These are phyloP conservation scores for Ophthalmolycus amberensis DNA, from an alignment of 2,113 vertebrate species.

Conservation along the genomic window DNA sequence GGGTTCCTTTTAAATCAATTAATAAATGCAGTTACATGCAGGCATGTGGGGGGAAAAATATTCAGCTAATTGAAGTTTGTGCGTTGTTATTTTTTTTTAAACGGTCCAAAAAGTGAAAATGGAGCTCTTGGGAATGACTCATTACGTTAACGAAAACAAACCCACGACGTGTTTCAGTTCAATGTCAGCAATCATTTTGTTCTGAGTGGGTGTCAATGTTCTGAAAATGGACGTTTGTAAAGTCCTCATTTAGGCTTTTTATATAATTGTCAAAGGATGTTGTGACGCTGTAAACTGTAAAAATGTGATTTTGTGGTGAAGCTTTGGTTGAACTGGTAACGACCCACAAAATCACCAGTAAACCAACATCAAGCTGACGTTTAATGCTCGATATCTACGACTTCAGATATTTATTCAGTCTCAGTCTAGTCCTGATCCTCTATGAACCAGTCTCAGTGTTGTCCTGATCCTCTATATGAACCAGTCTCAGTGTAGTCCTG, in stretches of 20 bases:
- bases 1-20: slow-evolving; percentile 10
- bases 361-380: too few species aligned
- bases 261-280: slow-evolving; percentile 29
- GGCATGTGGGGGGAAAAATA: slow-evolving; percentile 10
- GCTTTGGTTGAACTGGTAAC: slow-evolving; percentile 1
- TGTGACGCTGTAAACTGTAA: slow-evolving; percentile 7
- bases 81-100: slow-evolving; percentile 34
- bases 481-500: too few species aligned
- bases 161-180: not conserved
- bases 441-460: too few species aligned
- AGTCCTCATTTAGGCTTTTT: slow-evolving; percentile 54
- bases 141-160: not conserved
- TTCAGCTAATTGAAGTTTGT: slow-evolving; percentile 33
- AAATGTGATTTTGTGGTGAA: slow-evolving; percentile 4
- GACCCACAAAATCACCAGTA: not conserved
- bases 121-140: slow-evolving; percentile 42
- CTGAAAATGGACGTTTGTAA: too few species aligned
- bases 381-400: too few species aligned
- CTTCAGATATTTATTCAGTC: too few species aligned
- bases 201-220: slow-evolving; percentile 31
- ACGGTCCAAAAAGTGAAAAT: not conserved
- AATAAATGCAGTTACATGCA: not conserved
- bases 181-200: slow-evolving; percentile 22
- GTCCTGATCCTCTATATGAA: too few species aligned
- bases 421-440: too few species aligned